phyloP scores from a whole-genome alignment of 2,888 invertebrate species.

The Epinotia bilunana region DNA sequence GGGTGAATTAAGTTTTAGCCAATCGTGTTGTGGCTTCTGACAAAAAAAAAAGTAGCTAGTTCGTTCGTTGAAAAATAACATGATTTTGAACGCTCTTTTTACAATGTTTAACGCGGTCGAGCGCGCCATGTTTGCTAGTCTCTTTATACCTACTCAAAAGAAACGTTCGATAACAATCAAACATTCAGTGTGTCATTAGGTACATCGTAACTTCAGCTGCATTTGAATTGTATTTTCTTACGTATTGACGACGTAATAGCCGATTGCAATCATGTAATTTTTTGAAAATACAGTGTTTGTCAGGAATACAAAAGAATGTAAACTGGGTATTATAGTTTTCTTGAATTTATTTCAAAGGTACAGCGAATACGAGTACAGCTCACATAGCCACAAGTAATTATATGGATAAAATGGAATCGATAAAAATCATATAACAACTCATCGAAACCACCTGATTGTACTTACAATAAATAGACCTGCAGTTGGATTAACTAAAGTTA shows the following conservation, averaged over 20 bases:
- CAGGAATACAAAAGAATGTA: slow-evolving; percentile 5
- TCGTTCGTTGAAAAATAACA: no score
- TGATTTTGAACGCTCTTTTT: background rate
- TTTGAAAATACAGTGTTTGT: background rate
- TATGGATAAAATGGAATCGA: no score
- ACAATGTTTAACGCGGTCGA: slow-evolving; percentile 49
- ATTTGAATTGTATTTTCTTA: slow-evolving; percentile 7
- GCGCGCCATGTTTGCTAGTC: slow-evolving; percentile 13
- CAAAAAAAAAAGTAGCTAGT: no score
- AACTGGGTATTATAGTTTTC: background rate
- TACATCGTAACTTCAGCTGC: slow-evolving; percentile 19
- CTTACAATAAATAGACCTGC: no score
- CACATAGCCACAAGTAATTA: no score
- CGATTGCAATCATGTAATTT: slow-evolving; percentile 17
- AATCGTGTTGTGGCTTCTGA: no score
- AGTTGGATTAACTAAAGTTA: no score
- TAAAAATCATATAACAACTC: no score
- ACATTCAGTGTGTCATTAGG: slow-evolving; percentile 20
- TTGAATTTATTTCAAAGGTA: background rate
- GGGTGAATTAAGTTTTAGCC: no score
- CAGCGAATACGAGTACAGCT: background rate
- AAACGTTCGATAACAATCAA: slow-evolving; percentile 28
- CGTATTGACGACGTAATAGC: slow-evolving; percentile 10
- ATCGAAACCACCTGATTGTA: no score
- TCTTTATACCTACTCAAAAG: slow-evolving; percentile 16